A percentile compares a stretch with the other conserved stretches of the same genome.
Evolutionary conservation across 2,797 vertebrate genomes (phyloP).

Genomic region (Sebastes kiyomatsui): DNA sequence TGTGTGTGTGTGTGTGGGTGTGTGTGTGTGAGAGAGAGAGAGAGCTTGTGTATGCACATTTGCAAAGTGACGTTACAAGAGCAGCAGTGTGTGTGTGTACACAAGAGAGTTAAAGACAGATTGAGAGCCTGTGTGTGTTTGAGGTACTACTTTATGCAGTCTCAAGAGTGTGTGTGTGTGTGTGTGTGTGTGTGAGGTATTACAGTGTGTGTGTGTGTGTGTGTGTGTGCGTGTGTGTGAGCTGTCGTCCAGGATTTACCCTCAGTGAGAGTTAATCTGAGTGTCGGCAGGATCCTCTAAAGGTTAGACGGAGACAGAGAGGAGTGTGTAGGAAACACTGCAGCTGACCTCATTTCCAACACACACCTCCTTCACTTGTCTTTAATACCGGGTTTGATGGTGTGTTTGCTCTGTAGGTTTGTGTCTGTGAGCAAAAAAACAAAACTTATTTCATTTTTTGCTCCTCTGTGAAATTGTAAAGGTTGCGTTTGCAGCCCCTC

Average conservation of each 20-base stretch:
- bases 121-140: constrained; percentile 50
- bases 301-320: constrained; percentile 65
- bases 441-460: not conserved
- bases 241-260: constrained; percentile 76
- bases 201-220: not conserved
- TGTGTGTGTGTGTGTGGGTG: not conserved
- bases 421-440: not conserved
- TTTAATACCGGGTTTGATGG: constrained; percentile 6
- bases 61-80: constrained; percentile 48
- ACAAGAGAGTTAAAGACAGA: constrained; percentile 56
- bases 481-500: not conserved
- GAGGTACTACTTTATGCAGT: constrained; percentile 52
- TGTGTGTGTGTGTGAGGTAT: not conserved
- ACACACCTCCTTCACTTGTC: constrained; percentile 24
- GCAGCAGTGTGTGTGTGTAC: constrained; percentile 17
- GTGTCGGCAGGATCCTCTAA: constrained; percentile 71
- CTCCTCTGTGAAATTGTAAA: not conserved
- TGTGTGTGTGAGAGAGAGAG: constrained; percentile 3
- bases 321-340: constrained; percentile 55
- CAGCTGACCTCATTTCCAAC: constrained; percentile 68
- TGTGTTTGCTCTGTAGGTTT: not conserved
- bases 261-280: constrained; percentile 71
- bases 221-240: constrained; percentile 33
- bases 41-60: constrained; percentile 58
- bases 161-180: constrained; percentile 5